Conservation (phyloP, 2,888 invertebrate species). For the Melipona bicolor region DNA sequence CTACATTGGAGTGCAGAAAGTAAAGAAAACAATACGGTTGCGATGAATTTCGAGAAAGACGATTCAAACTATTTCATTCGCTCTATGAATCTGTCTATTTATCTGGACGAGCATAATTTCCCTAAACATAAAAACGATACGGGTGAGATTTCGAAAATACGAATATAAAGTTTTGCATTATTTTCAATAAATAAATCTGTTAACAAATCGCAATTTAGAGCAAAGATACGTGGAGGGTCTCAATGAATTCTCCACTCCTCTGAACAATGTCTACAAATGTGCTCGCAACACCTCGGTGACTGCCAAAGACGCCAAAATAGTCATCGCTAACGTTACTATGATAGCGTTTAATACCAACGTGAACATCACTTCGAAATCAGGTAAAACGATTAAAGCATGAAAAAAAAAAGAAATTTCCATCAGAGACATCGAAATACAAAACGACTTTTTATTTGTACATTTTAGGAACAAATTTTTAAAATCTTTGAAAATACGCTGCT, state of each 20-base stretch:
- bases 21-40: background rate
- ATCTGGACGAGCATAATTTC: background rate
- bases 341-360: constrained; percentile 68
- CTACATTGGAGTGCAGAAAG: background rate
- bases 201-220: constrained; percentile 3
- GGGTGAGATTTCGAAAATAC: background rate
- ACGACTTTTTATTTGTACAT: too few relatives aligned
- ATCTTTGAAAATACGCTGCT: too few relatives aligned
- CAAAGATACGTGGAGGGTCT: background rate
- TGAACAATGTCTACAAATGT: constrained; percentile 49
- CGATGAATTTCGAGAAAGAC: background rate
- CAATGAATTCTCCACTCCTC: constrained; percentile 7
- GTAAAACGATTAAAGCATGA: constrained; percentile 43
- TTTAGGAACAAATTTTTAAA: too few relatives aligned
- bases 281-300: constrained; percentile 34
- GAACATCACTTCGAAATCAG: constrained; percentile 49
- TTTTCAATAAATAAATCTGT: too few relatives aligned
- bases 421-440: too few relatives aligned
- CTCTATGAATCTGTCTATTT: background rate
- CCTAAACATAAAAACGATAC: background rate
- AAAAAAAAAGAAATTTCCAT: too few relatives aligned
- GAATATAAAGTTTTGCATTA: background rate
- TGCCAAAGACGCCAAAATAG: constrained; percentile 34
- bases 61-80: background rate
- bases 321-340: constrained; percentile 62